These are phyloP conservation scores for Arizona elegans DNA, from an alignment of 2,113 vertebrate species.

Conservation along the genomic window DNA sequence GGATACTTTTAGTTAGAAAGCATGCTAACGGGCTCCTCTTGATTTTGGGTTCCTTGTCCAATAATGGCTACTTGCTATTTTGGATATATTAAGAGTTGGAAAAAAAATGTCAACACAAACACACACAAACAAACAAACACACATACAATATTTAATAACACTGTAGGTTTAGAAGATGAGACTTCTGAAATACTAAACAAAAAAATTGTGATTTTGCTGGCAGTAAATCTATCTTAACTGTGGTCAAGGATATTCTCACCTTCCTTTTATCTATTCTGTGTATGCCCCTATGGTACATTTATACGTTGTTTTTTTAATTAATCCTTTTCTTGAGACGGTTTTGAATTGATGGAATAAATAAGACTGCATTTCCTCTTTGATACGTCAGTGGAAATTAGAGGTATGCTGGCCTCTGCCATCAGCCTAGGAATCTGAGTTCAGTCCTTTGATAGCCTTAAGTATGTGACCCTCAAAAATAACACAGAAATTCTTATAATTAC, in stretches of 20 bases:
- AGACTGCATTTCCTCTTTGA: background rate
- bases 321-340: background rate
- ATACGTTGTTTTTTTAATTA: background rate
- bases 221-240: background rate
- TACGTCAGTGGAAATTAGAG: background rate
- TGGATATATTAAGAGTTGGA: background rate
- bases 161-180: background rate
- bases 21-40: background rate
- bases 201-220: background rate
- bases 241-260: background rate
- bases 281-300: background rate
- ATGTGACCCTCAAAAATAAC: background rate
- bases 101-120: background rate
- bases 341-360: background rate
- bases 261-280: background rate
- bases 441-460: background rate
- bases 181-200: background rate
- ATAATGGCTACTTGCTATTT: background rate
- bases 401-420: background rate
- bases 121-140: no score
- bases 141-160: background rate
- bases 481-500: background rate
- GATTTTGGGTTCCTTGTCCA: background rate
- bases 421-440: background rate
- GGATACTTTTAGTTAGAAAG: background rate